Evolutionary conservation across 2,113 vertebrate genomes (phyloP).

Genomic region (Progne subis): DNA sequence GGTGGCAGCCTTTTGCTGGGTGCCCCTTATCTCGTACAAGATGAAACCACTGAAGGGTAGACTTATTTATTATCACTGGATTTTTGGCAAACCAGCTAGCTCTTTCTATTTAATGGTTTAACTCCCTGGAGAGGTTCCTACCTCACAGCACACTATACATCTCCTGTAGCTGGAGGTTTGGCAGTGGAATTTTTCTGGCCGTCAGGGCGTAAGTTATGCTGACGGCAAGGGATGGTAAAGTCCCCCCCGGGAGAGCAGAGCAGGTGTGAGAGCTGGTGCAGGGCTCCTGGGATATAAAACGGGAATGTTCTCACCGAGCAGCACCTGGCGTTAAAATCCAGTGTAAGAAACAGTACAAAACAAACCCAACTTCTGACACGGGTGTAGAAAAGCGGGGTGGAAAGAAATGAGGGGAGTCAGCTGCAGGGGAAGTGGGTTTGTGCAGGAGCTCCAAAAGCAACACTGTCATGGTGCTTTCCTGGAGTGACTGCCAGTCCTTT

Average conservation of each 20-base stretch:
- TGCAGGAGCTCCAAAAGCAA: background rate
- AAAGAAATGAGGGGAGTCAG: background rate
- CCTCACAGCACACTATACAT: background rate
- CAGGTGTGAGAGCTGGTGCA: background rate
- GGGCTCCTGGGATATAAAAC: background rate
- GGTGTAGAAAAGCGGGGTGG: background rate
- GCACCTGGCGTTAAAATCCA: background rate
- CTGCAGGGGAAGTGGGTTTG: background rate
- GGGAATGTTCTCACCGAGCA: background rate
- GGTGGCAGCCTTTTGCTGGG: background rate
- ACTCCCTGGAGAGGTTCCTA: background rate
- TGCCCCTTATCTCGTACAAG: background rate
- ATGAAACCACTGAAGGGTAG: slow-evolving; percentile 6
- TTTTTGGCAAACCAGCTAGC: background rate
- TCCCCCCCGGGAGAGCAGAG: background rate
- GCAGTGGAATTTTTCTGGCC: background rate
- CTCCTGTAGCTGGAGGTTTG: background rate
- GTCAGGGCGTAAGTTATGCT: background rate
- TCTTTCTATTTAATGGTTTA: background rate
- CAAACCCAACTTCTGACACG: background rate
- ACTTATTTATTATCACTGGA: background rate
- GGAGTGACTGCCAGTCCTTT: background rate
- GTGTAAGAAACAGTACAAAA: background rate
- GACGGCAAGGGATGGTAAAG: background rate
- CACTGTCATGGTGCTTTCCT: background rate